Evolutionary conservation across 23 tunicate genomes (phyloP), one percentile per base, ranked within the genome.

Genomic region (Clavelina lepadiformis): DNA sequence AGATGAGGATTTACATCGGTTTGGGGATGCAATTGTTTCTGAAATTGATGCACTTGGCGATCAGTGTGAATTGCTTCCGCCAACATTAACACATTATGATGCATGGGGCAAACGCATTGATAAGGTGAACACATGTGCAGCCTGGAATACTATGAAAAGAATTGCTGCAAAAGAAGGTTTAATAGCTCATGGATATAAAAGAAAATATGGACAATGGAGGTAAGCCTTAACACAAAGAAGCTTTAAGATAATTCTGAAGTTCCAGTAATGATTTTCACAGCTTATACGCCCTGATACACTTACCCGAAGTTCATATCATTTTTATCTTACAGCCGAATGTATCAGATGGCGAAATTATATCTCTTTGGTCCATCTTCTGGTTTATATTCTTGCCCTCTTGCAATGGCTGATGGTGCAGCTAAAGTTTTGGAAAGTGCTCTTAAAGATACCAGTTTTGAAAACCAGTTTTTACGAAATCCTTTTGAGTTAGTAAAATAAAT

Each of bases 391-490:
- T 91, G 98, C 60, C 98, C 98, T 18, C 66, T 91, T 15, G 98
- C 98, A 46, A 91, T 91, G 98, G 75, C 70, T 3, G 98, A 91
- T 73, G 98, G 98, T 15, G 98, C 98, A 36, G 98, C 98, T 19
- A 77, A 75, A 54, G 78, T 91, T 20, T 33, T 81, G 35, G 97
- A 89, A 63, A 68, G 46, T 22, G 50, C 38, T 3, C 2, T 65
- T 1, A 29, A 28, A 20, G 61, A 61, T 49, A 34, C 61, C 5
- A 63, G 46, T 3, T 28, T 19, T 55, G 38, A 71, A 28, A 50
- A 74, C 33, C 41, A 51, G 1, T 19, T 34, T 15, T 33, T 83
- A 19, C 53, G 53, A 35, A 68, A 75, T 28, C 67, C 82, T 19
- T 83, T 65, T 61, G 29, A 65, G 91, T 83, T 21, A 0, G 52